These are phyloP conservation scores for Lemur catta DNA, from an alignment of 2,797 vertebrate genomes.

Conservation along the genomic window DNA sequence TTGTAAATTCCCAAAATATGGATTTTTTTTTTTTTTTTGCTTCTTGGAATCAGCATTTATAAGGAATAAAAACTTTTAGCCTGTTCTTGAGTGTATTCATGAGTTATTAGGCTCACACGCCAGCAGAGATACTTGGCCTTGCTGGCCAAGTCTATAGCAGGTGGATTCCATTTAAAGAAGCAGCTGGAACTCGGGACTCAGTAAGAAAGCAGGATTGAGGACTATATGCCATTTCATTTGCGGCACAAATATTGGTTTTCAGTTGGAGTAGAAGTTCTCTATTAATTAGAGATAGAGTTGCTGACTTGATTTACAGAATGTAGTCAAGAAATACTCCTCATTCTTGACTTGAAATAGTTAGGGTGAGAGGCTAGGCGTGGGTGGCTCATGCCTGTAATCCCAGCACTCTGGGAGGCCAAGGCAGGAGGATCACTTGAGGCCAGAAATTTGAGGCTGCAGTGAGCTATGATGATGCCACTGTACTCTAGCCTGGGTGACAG, in stretches of 20 bases:
- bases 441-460: background rate
- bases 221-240: background rate
- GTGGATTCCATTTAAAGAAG: background rate
- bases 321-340: conserved; percentile 29
- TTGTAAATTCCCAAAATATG: background rate
- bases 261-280: background rate
- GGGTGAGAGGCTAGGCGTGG: background rate
- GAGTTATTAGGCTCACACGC: background rate
- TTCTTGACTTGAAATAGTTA: background rate
- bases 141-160: background rate
- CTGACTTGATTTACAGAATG: conserved; percentile 27
- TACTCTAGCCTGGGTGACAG: background rate
- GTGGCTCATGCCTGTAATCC: background rate
- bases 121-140: background rate
- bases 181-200: background rate
- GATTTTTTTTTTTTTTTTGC: background rate
- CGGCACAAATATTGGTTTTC: conserved; percentile 64
- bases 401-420: background rate
- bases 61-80: background rate
- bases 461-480: background rate
- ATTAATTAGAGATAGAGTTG: conserved; percentile 56
- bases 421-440: background rate
- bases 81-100: background rate
- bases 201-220: background rate
- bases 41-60: conserved; percentile 3